Evolutionary conservation across 2,797 vertebrate genomes (phyloP), one percentile per base, ranked within the genome.

Genomic region (Anomalospiza imberbis): DNA sequence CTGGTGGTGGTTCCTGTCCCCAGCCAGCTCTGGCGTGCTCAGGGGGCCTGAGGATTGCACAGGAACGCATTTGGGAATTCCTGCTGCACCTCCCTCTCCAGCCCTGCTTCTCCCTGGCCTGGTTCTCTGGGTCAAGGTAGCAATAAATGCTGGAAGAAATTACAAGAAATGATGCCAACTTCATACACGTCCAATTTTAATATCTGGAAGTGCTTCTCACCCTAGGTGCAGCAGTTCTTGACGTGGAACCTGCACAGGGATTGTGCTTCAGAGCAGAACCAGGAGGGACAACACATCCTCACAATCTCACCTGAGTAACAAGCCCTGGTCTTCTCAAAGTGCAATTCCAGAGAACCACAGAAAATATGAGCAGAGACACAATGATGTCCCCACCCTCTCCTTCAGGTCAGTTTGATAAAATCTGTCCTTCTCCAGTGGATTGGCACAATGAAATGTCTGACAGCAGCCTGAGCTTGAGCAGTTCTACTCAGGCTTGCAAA

Each of bases 101-200:
- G 0, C 0, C 10, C 5, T 22, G 12, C 28, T 36, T 28, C 68
- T 45, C 31, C 62, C 20, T 25, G 31, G 12, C n/a, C 17, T 6
- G 4, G 12, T 11, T 6, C 50, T 47, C 54, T 58, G 38, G 24
- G 13, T 65, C 17, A 53, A 3, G 2, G 1, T 3, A 7, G 16
- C 42, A 70, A 60, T 3, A 45, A 74, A 34, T 2, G 8, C 4
- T 17, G 5, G 16, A 40, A 60, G 22, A 67, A 60, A 53, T 38
- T 17, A 1, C 5, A 12, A 17, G 21, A 63, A 24, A 34, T 55
- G 13, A 47, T 34, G 15, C 5, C 25, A 44, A 3, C 10, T 54
- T 48, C 26, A 42, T 6, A 8, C 1, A 21, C 6, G 19, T 4
- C 21, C 24, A 28, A 28, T 42, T 73, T 26, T 42, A 19, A 6